Evolutionary conservation across 2,888 invertebrate species (phyloP).

Genomic region (Physocephala rufipes): DNA sequence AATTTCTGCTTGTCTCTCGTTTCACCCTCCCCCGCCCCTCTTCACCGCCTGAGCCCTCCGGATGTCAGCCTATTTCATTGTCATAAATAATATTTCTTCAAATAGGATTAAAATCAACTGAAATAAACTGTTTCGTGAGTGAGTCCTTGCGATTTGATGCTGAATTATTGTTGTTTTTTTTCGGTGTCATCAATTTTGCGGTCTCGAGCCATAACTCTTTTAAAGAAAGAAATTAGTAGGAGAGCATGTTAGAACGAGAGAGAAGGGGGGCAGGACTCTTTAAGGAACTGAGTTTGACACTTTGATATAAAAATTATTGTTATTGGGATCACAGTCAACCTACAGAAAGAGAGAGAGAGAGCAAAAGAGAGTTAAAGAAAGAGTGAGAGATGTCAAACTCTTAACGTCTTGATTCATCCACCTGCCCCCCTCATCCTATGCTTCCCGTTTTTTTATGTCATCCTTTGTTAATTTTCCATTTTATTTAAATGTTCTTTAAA

Average conservation of each 20-base stretch:
- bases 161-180: too few relatives aligned
- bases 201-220: too few relatives aligned
- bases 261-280: too few relatives aligned
- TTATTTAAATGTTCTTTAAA: not conserved
- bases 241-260: too few relatives aligned
- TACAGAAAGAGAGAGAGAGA: not conserved
- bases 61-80: slow-evolving; percentile 8
- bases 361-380: too few relatives aligned
- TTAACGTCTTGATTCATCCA: too few relatives aligned
- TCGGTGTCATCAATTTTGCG: too few relatives aligned
- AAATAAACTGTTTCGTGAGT: slow-evolving; percentile 5
- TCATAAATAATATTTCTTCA: slow-evolving; percentile 30
- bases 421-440: not conserved
- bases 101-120: slow-evolving; percentile 35
- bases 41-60: not conserved
- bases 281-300: slow-evolving; percentile 13
- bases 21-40: not conserved
- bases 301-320: slow-evolving; percentile 33
- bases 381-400: too few relatives aligned
- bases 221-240: too few relatives aligned
- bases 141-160: too few relatives aligned
- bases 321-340: slow-evolving; percentile 12
- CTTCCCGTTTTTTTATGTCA: not conserved
- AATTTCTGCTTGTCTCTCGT: not conserved
- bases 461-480: not conserved